phyloP scores from a whole-genome alignment of 2,113 vertebrate species.

The Xyliphius kryptos region DNA sequence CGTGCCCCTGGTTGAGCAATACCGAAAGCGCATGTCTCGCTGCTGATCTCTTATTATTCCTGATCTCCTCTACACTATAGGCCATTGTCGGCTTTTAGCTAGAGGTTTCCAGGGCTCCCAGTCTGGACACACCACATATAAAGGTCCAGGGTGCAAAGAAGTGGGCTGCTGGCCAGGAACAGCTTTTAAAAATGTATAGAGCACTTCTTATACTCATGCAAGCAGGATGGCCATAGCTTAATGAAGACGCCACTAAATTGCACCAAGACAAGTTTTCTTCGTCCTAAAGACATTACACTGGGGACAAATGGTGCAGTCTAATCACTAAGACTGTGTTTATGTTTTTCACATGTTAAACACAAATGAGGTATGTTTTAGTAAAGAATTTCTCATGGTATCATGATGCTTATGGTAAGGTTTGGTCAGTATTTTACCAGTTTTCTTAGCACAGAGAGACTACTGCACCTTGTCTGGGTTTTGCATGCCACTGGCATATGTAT shows the following conservation, averaged over 20 bases:
- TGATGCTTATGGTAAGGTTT: background rate
- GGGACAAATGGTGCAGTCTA: conserved; percentile 1
- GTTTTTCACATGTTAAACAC: too few relatives aligned
- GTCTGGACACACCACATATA: background rate
- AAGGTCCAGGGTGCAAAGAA: background rate
- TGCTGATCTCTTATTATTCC: conserved; percentile 54
- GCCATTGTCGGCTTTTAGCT: conserved; percentile 29
- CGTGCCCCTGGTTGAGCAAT: conserved; percentile 91
- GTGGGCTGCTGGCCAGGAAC: background rate
- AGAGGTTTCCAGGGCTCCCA: background rate
- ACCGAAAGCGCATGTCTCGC: conserved; percentile 81
- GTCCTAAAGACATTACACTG: too few relatives aligned
- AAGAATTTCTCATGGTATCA: conserved; percentile 16
- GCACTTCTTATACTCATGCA: conserved; percentile 22
- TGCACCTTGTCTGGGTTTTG: conserved; percentile 44
- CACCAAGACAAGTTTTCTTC: too few relatives aligned
- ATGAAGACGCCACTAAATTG: background rate
- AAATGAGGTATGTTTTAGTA: too few relatives aligned
- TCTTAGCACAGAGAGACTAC: conserved; percentile 28
- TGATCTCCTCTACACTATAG: conserved; percentile 18
- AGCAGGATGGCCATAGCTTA: background rate
- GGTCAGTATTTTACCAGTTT: conserved; percentile 17
- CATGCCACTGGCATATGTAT: conserved; percentile 63
- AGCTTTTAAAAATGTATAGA: background rate
- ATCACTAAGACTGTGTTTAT: conserved; percentile 12